Conservation (phyloP, 2,113 vertebrate species). For the Periophthalmus modestus region DNA sequence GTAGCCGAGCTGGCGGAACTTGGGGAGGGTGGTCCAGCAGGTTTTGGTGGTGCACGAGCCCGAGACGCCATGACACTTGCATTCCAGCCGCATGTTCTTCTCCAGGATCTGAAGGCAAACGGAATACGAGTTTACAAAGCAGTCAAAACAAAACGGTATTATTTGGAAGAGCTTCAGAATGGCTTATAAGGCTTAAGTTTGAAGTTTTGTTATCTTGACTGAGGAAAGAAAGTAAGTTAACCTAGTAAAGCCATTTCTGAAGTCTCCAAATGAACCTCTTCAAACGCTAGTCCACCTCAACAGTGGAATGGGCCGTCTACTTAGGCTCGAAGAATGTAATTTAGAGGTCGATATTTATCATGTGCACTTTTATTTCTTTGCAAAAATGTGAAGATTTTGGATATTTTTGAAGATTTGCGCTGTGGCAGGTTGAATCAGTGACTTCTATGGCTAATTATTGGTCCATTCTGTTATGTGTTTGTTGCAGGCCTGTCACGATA, state of each 20-base stretch:
- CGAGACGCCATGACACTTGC: constrained; percentile 95
- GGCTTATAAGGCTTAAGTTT: not conserved
- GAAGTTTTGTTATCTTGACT: not conserved
- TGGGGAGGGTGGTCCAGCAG: constrained; percentile 97
- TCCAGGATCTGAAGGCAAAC: constrained; percentile 85
- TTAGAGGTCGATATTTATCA: too few relatives aligned
- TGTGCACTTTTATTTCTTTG: too few relatives aligned
- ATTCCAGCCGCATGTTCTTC: constrained; percentile 95
- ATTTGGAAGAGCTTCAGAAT: not conserved
- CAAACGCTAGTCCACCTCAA: too few relatives aligned
- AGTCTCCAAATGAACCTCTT: not conserved
- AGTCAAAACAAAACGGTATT: constrained; percentile 20
- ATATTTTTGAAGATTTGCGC: too few relatives aligned
- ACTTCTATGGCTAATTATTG: too few relatives aligned
- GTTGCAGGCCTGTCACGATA: too few relatives aligned
- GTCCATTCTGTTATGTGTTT: too few relatives aligned
- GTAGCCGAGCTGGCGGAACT: constrained; percentile 95
- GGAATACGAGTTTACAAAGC: constrained; percentile 14
- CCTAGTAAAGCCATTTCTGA: not conserved
- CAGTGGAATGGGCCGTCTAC: too few relatives aligned
- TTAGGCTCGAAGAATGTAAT: too few relatives aligned
- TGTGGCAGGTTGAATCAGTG: too few relatives aligned
- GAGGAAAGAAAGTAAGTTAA: not conserved
- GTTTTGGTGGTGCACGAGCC: constrained; percentile 98
- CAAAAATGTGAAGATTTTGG: too few relatives aligned